Percentiles rank a stretch among this genome's conserved stretches.
Evolutionary conservation across 2,113 vertebrate genomes (phyloP).

Genomic region (Daphoenositta chrysoptera): DNA sequence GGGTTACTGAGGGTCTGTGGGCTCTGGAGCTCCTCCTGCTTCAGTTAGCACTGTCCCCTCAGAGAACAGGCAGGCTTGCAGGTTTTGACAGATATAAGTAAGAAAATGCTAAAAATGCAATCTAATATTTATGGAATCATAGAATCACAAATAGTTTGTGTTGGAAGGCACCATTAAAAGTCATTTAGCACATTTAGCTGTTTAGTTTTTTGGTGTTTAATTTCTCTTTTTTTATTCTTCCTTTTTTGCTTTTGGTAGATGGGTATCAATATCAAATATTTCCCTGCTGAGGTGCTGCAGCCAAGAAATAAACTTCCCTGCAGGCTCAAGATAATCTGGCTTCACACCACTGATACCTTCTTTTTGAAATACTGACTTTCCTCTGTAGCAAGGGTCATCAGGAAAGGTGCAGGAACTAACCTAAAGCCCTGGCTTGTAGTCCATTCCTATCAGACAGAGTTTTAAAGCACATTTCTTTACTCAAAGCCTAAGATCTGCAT

Average conservation of each 20-base stretch:
- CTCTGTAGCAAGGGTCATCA: neutral
- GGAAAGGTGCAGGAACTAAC: neutral
- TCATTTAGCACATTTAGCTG: neutral
- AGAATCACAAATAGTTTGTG: neutral
- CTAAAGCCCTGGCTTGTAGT: neutral
- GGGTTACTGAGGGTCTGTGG: neutral
- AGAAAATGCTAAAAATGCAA: neutral
- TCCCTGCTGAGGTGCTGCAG: neutral
- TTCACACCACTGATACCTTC: neutral
- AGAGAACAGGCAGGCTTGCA: neutral
- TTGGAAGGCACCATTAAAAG: neutral
- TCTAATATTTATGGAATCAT: neutral
- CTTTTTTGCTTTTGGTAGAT: neutral
- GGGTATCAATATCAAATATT: neutral
- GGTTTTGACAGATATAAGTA: neutral
- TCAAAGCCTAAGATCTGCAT: neutral
- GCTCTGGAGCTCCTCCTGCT: neutral
- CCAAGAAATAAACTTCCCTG: neutral
- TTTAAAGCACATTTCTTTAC: neutral
- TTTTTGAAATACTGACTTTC: neutral
- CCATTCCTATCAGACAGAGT: neutral
- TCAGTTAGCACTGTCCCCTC: neutral
- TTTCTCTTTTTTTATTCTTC: neutral
- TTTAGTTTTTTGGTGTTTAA: neutral
- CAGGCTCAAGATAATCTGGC: neutral